Evolutionary conservation across 2,888 invertebrate genomes (phyloP).

Genomic region (Pogonocherus hispidulus): DNA sequence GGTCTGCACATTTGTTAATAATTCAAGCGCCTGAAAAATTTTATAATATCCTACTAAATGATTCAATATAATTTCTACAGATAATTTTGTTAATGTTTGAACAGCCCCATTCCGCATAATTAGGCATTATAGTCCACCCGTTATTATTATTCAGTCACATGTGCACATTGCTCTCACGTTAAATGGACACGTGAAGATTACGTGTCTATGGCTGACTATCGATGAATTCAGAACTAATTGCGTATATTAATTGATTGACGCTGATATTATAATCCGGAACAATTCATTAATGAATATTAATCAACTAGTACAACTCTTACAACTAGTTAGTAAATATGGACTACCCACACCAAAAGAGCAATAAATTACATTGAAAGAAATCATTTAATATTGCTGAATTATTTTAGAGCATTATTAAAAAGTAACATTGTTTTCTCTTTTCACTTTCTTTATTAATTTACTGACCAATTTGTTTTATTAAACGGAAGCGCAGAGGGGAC

Average conservation of each 20-base stretch:
- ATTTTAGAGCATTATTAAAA: no score
- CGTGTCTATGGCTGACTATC: background rate
- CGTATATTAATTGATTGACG: conserved; percentile 1
- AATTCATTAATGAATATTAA: background rate
- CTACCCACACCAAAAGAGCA: no score
- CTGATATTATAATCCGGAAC: conserved; percentile 4
- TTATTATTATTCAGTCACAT: background rate
- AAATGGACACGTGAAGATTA: background rate
- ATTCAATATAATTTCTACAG: no score
- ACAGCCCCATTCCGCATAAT: background rate
- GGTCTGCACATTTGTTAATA: no score
- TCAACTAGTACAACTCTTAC: background rate
- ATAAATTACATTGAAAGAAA: no score
- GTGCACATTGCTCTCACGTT: background rate
- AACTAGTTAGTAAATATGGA: background rate
- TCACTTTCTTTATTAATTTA: no score
- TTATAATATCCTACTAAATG: no score
- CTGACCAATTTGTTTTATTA: no score
- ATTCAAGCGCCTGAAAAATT: no score
- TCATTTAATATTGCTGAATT: no score
- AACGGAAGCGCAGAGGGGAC: no score
- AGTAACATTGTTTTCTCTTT: no score
- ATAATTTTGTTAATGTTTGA: background rate
- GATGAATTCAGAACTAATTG: conserved; percentile 1
- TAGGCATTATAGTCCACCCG: background rate